These are phyloP conservation scores for Lepas anatifera DNA, from an alignment of 2,888 invertebrate species.

Conservation along the genomic window DNA sequence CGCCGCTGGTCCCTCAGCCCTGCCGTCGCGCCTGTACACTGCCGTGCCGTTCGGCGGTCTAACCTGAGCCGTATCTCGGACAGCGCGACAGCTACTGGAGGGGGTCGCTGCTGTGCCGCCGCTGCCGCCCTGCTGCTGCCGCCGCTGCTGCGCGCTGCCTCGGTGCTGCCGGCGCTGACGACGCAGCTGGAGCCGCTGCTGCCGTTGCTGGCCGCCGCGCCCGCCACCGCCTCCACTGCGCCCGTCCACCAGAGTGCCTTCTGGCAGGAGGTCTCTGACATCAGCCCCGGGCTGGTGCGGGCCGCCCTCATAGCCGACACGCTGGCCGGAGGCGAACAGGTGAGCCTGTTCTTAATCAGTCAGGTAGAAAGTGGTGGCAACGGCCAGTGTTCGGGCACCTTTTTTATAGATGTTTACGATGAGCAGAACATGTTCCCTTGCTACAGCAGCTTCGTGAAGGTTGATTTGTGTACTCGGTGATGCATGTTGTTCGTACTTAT, in stretches of 20 bases:
- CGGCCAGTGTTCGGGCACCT: too few species aligned
- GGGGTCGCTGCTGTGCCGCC: neutral
- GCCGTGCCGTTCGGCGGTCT: too few species aligned
- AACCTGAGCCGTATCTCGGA: too few species aligned
- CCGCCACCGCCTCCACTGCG: neutral
- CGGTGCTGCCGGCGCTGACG: neutral
- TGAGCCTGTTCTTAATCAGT: too few species aligned
- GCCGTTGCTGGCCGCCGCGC: neutral
- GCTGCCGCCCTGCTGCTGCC: neutral
- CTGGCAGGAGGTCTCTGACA: neutral
- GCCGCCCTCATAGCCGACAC: neutral
- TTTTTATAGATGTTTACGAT: too few species aligned
- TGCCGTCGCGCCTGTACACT: too few species aligned
- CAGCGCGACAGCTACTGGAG: neutral
- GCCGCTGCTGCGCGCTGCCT: neutral
- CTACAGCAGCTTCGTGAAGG: too few species aligned
- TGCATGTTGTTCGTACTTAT: too few species aligned
- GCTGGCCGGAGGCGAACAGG: neutral
- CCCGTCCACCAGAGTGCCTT: neutral
- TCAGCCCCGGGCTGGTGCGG: neutral
- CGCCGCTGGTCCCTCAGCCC: too few species aligned
- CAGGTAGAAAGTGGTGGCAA: too few species aligned
- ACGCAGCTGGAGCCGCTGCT: neutral
- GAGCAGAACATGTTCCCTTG: too few species aligned
- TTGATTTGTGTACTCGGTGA: too few species aligned